These are phyloP conservation scores for Axis porcinus DNA, from an alignment of 2,113 vertebrate species.

Conservation along the genomic window DNA sequence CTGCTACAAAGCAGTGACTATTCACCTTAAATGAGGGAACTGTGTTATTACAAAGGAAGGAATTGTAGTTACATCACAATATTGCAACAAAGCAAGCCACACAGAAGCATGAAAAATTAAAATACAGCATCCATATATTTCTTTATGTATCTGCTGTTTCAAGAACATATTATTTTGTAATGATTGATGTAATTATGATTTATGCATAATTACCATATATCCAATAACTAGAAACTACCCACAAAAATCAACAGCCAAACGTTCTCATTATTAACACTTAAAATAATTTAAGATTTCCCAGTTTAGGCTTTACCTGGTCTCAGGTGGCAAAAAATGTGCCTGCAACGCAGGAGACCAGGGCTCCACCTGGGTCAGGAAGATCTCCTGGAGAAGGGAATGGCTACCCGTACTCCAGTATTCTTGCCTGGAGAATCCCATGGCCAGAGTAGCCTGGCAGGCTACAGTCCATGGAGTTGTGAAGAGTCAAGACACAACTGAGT, in stretches of 20 bases:
- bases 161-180: not conserved
- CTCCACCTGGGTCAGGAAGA: not conserved
- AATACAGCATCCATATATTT: not conserved
- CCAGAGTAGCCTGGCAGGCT: not conserved
- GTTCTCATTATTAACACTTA: not conserved
- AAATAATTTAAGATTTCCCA: not conserved
- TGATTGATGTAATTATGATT: not conserved
- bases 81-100: not conserved
- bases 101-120: not conserved
- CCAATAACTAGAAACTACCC: not conserved
- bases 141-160: not conserved
- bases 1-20: not conserved
- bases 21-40: not conserved
- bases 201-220: not conserved
- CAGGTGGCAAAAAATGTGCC: not conserved
- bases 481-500: not conserved
- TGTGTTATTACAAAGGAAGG: not conserved
- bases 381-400: not conserved
- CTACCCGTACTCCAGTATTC: not conserved
- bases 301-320: not conserved
- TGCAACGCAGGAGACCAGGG: not conserved
- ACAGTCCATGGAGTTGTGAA: not conserved
- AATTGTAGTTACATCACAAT: not conserved
- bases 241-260: not conserved
- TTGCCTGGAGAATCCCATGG: not conserved